Conservation (phyloP, 2,888 invertebrate species). For the Proisotoma minuta region DNA sequence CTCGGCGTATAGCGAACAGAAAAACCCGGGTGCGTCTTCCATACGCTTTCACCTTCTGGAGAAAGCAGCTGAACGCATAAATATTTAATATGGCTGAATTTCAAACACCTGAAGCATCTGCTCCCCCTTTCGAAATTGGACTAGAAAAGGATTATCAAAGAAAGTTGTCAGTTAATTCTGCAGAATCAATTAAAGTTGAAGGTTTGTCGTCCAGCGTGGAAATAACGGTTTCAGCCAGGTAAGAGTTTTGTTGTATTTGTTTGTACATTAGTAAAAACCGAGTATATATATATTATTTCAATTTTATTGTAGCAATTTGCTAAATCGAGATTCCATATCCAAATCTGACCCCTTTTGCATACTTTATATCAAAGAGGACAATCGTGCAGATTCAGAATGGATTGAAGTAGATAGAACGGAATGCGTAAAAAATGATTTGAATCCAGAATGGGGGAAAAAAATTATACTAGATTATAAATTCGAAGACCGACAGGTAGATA, state of each 20-base stretch:
- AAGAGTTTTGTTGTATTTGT: too few relatives aligned
- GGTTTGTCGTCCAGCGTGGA: slow-evolving; percentile 20
- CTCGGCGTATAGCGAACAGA: too few relatives aligned
- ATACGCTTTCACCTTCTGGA: too few relatives aligned
- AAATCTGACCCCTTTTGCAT: slow-evolving; percentile 52
- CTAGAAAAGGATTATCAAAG: background rate
- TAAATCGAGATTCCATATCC: slow-evolving; percentile 29
- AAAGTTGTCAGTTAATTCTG: slow-evolving; percentile 9
- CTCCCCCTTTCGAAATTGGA: slow-evolving; percentile 4
- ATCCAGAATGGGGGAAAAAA: slow-evolving; percentile 52
- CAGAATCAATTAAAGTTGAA: slow-evolving; percentile 7
- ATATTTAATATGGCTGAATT: background rate
- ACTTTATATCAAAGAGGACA: slow-evolving; percentile 46
- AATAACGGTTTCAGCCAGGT: slow-evolving; percentile 25
- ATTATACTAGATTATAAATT: slow-evolving; percentile 53
- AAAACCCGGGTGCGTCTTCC: too few relatives aligned
- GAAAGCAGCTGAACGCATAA: background rate
- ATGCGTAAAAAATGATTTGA: slow-evolving; percentile 49
- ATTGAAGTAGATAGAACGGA: slow-evolving; percentile 50
- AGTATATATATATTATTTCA: too few relatives aligned
- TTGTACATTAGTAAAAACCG: too few relatives aligned
- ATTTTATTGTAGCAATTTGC: slow-evolving; percentile 32
- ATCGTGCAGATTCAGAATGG: slow-evolving; percentile 39
- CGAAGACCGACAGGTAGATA: slow-evolving; percentile 50
- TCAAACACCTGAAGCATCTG: slow-evolving; percentile 10